Evolutionary conservation across 2,888 invertebrate genomes (phyloP).

Genomic region (Aphrophora alni): DNA sequence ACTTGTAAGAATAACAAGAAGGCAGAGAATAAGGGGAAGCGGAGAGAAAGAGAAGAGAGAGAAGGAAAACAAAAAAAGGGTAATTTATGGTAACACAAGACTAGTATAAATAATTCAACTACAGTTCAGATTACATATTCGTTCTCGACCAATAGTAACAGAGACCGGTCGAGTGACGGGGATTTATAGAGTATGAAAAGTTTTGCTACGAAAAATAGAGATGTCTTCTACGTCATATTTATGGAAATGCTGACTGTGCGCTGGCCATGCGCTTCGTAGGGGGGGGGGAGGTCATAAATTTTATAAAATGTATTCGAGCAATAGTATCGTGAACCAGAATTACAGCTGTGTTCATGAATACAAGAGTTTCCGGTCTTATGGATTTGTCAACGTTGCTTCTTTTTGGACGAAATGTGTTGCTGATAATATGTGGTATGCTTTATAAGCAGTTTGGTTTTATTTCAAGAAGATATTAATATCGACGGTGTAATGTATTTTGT

Average conservation of each 20-base stretch:
- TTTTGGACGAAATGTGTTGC: background rate
- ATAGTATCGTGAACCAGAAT: background rate
- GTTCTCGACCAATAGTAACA: slow-evolving; percentile 32
- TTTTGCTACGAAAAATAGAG: slow-evolving; percentile 50
- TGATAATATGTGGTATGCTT: background rate
- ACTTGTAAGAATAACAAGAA: background rate
- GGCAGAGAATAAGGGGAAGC: background rate
- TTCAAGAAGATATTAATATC: background rate
- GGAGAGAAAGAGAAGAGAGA: slow-evolving; percentile 22
- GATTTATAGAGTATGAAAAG: slow-evolving; percentile 46
- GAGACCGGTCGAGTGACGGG: slow-evolving; percentile 14
- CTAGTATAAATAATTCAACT: slow-evolving; percentile 45
- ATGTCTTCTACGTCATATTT: slow-evolving; percentile 49
- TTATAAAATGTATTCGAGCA: background rate
- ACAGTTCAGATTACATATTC: slow-evolving; percentile 36
- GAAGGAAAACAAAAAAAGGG: slow-evolving; percentile 20
- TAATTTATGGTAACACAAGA: slow-evolving; percentile 43
- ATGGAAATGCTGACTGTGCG: slow-evolving; percentile 40
- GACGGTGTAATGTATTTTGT: background rate
- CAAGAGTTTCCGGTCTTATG: background rate
- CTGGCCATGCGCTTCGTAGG: background rate
- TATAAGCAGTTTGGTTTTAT: background rate
- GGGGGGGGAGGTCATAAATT: slow-evolving; percentile 26
- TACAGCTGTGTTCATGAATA: background rate
- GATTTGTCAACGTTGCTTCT: background rate